Conservation (phyloP, 2,888 invertebrate genomes). For the Lordiphosa andalusiaca region DNA sequence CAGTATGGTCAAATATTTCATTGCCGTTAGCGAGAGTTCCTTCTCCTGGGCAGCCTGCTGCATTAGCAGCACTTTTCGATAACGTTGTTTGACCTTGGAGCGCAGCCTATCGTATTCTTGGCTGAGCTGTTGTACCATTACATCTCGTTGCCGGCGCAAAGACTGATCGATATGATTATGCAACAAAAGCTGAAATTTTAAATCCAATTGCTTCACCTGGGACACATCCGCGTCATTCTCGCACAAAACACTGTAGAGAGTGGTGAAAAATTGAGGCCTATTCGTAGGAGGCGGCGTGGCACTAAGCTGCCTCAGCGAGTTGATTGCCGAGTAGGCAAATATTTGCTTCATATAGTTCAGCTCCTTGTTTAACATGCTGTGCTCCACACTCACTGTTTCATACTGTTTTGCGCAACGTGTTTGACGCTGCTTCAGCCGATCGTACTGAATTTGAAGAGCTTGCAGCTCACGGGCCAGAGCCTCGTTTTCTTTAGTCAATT, state of each 20-base stretch:
- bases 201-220: constrained; percentile 43
- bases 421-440: neutral
- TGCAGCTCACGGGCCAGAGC: constrained; percentile 24
- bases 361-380: constrained; percentile 20
- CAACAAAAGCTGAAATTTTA: constrained; percentile 42
- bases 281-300: neutral
- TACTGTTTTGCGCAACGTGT: neutral
- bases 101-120: constrained; percentile 48
- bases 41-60: constrained; percentile 50
- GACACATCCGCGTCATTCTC: constrained; percentile 29
- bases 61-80: constrained; percentile 41
- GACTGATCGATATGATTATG: constrained; percentile 29
- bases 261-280: constrained; percentile 30
- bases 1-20: constrained; percentile 57
- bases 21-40: constrained; percentile 52
- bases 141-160: constrained; percentile 23
- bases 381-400: neutral
- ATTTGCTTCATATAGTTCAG: constrained; percentile 34
- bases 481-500: constrained; percentile 25
- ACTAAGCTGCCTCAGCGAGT: constrained; percentile 21
- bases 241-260: constrained; percentile 34
- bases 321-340: constrained; percentile 27
- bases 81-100: constrained; percentile 40
- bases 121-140: constrained; percentile 34
- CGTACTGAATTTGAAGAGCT: constrained; percentile 15